Conservation (phyloP, 2,888 invertebrate species). For the Alcis repandata region DNA sequence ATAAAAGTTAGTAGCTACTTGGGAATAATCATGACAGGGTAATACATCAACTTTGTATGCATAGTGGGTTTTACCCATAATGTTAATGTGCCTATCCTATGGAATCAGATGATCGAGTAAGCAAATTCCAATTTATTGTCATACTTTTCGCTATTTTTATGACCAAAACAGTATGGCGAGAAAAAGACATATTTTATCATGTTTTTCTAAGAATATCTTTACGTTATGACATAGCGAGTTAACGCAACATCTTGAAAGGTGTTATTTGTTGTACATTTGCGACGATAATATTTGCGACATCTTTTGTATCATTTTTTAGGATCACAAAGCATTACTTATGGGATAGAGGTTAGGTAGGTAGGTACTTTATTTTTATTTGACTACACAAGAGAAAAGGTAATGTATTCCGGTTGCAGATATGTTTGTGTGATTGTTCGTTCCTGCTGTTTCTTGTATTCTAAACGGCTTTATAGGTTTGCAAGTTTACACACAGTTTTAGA, state of each 20-base stretch:
- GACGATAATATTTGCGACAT: background rate
- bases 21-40: background rate
- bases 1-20: background rate
- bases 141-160: constrained; percentile 21
- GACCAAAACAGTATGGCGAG: constrained; percentile 4
- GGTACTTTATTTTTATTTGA: too few relatives aligned
- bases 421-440: too few relatives aligned
- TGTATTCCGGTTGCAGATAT: too few relatives aligned
- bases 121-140: constrained; percentile 12
- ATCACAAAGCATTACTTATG: background rate
- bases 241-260: constrained; percentile 12
- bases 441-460: too few relatives aligned
- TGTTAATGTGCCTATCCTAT: constrained; percentile 8
- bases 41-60: constrained; percentile 11
- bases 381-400: too few relatives aligned
- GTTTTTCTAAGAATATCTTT: constrained; percentile 9
- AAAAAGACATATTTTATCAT: constrained; percentile 13
- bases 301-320: background rate
- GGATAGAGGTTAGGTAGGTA: background rate
- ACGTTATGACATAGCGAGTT: background rate
- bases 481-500: too few relatives aligned
- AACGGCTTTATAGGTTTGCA: too few relatives aligned
- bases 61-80: background rate
- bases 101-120: constrained; percentile 15
- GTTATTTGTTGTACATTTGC: constrained; percentile 2